A percentile compares a stretch with the other conserved stretches of the same genome.
These are phyloP conservation scores for Macheiramphus alcinus DNA, from an alignment of 2,113 vertebrate genomes.

Conservation along the genomic window DNA sequence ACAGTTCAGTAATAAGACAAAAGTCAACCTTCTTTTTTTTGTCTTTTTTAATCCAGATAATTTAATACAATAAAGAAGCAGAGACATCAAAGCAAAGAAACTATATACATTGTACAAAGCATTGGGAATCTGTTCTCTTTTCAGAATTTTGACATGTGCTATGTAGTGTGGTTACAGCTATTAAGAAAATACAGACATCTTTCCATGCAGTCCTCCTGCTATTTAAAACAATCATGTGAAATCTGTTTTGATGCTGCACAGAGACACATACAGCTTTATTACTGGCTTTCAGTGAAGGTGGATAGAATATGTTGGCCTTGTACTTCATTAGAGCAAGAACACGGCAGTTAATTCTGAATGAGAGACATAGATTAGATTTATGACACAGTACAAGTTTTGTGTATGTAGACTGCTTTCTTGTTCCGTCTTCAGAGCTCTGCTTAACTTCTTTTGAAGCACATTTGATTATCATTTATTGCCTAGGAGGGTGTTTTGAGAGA, in stretches of 20 bases:
- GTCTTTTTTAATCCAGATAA: constrained; percentile 42
- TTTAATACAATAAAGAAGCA: constrained; percentile 68
- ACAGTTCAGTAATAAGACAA: constrained; percentile 68
- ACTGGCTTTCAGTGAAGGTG: constrained; percentile 17
- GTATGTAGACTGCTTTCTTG: constrained; percentile 5
- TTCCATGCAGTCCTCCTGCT: constrained; percentile 36
- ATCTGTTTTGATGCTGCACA: constrained; percentile 64
- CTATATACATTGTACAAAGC: constrained; percentile 65
- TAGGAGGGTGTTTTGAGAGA: background rate
- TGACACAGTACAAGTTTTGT: background rate
- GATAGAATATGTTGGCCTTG: background rate
- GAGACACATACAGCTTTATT: constrained; percentile 15
- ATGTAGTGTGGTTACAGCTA: constrained; percentile 55
- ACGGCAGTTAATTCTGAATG: background rate
- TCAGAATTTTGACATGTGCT: constrained; percentile 71
- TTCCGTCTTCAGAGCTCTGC: background rate
- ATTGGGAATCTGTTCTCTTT: constrained; percentile 72
- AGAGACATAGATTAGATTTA: constrained; percentile 6
- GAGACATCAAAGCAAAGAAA: constrained; percentile 74
- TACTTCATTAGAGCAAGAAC: background rate
- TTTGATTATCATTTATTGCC: constrained; percentile 26
- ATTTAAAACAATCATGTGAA: constrained; percentile 47
- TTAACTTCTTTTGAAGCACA: background rate
- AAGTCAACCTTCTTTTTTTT: constrained; percentile 49
- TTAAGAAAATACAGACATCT: constrained; percentile 68